Evolutionary conservation across 2,113 vertebrate species (phyloP).

Genomic region (Raja brachyura): DNA sequence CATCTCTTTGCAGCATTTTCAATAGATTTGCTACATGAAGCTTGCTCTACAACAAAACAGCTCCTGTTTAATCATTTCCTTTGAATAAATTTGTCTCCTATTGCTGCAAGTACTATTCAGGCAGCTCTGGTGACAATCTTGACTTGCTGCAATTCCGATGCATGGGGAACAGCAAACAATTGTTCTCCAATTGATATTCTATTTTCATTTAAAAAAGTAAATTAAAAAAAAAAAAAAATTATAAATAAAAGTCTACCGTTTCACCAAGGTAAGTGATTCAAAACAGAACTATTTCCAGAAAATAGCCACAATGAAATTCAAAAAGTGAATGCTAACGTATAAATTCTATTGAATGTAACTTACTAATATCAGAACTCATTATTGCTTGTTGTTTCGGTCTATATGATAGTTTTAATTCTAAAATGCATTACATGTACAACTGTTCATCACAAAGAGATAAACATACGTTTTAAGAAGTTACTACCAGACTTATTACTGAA

Average conservation of each 20-base stretch:
- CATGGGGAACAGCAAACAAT: not conserved
- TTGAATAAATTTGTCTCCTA: not conserved
- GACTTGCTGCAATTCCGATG: not conserved
- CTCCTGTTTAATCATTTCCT: not conserved
- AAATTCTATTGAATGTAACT: slow-evolving; percentile 10
- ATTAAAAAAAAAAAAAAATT: not conserved
- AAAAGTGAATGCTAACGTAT: not conserved
- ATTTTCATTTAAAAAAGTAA: not conserved
- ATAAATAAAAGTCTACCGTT: not conserved
- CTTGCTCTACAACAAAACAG: not conserved
- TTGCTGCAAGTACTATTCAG: not conserved
- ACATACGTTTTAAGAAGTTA: no score
- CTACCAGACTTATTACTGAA: no score
- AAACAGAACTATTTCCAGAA: not conserved
- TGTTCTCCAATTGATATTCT: not conserved
- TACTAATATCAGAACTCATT: not conserved
- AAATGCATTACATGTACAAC: not conserved
- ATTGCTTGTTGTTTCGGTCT: not conserved
- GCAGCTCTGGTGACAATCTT: not conserved
- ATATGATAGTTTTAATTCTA: not conserved
- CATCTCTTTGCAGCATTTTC: not conserved
- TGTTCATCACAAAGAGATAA: not conserved
- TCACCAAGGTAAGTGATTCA: not conserved
- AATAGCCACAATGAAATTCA: not conserved
- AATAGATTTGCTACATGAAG: not conserved